A percentile compares a stretch with the other conserved stretches of the same genome.
Evolutionary conservation across 2,113 vertebrate genomes (phyloP).

Genomic region (Pseudopodoces humilis): DNA sequence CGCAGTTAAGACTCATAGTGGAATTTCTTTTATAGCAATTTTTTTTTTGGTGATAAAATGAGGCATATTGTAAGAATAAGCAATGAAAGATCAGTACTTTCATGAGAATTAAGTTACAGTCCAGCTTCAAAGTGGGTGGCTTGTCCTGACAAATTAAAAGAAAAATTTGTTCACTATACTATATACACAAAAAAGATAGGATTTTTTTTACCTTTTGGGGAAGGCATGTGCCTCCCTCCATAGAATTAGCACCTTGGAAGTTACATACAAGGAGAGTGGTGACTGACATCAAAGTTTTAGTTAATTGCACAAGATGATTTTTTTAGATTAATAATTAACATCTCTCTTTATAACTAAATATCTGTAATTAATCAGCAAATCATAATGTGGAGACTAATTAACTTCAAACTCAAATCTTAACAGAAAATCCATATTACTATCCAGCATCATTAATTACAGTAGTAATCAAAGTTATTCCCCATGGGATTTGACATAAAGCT

Average conservation of each 20-base stretch:
- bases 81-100: background rate
- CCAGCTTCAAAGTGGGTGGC: background rate
- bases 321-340: conserved; percentile 99
- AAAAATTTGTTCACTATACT: background rate
- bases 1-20: background rate
- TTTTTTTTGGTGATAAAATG: background rate
- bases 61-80: background rate
- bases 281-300: conserved; percentile 78
- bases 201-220: background rate
- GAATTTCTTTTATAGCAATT: conserved; percentile 1
- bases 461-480: conserved; percentile 93
- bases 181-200: background rate
- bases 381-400: conserved; percentile 95
- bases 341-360: conserved; percentile 95
- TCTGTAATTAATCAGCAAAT: conserved; percentile 99
- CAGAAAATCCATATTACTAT: conserved; percentile 92
- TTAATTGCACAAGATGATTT: conserved; percentile 93
- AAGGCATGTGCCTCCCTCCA: background rate
- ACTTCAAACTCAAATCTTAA: conserved; percentile 93
- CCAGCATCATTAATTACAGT: conserved; percentile 94
- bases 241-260: conserved; percentile 57
- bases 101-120: background rate
- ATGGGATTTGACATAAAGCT: conserved; percentile 84
- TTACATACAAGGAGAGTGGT: conserved; percentile 57
- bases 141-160: background rate